Conservation (phyloP, 2,888 invertebrate species). For the Trypoxylon attenuatum region DNA sequence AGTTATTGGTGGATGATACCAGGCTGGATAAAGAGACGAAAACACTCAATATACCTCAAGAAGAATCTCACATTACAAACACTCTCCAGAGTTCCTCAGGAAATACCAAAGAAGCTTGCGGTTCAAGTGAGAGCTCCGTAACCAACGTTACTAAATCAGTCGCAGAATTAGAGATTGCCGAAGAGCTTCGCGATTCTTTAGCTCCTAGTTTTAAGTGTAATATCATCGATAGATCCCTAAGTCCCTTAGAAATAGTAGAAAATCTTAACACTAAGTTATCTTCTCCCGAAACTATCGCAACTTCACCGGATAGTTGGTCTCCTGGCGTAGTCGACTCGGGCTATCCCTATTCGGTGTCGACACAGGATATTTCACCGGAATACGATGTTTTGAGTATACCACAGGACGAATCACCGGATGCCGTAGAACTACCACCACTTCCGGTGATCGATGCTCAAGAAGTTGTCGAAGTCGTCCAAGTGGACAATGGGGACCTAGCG, state of each 20-base stretch:
- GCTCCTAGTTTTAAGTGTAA: neutral
- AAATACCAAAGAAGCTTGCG: conserved; percentile 39
- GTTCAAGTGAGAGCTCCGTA: conserved; percentile 1
- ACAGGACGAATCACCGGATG: conserved; percentile 59
- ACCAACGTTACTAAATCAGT: neutral
- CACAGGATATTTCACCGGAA: conserved; percentile 65
- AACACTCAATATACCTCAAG: too few relatives aligned
- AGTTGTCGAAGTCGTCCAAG: conserved; percentile 49
- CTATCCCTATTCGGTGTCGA: conserved; percentile 67
- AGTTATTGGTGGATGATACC: too few relatives aligned
- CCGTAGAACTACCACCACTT: conserved; percentile 57
- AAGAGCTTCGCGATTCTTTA: neutral
- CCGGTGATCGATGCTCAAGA: too few relatives aligned
- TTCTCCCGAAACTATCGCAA: conserved; percentile 54
- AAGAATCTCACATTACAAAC: too few relatives aligned
- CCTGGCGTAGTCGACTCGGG: conserved; percentile 69
- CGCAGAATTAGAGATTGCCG: neutral
- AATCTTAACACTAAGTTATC: conserved; percentile 32
- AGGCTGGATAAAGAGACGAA: too few relatives aligned
- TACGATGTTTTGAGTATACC: conserved; percentile 64
- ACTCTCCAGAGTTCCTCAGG: too few relatives aligned
- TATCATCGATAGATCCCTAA: neutral
- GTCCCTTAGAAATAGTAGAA: conserved; percentile 20
- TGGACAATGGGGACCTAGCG: conserved; percentile 76
- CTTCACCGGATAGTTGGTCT: conserved; percentile 63